A percentile compares a stretch with the other conserved stretches of the same genome.
These are phyloP conservation scores for Myzus persicae DNA, from an alignment of 1,140 invertebrate genomes.

Conservation along the genomic window DNA sequence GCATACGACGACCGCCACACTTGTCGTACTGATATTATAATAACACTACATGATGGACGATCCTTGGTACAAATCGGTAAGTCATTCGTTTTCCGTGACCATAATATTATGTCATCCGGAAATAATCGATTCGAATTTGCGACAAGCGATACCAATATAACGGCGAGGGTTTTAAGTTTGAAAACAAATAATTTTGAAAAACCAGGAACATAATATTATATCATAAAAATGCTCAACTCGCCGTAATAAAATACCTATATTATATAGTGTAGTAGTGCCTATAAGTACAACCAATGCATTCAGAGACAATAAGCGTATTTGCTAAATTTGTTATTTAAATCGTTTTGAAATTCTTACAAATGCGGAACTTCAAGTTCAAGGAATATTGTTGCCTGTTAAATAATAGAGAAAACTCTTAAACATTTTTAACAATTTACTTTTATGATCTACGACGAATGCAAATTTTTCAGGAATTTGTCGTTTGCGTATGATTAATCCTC, in stretches of 20 bases:
- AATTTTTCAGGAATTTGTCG: too few species aligned
- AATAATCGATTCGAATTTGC: not conserved
- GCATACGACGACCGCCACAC: not conserved
- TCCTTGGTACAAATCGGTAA: constrained; percentile 38
- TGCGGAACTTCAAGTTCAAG: not conserved
- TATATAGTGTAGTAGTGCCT: not conserved
- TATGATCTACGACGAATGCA: not conserved
- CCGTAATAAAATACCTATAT: not conserved
- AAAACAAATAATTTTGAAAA: not conserved
- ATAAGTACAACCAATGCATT: not conserved
- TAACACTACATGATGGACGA: not conserved
- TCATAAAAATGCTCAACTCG: not conserved
- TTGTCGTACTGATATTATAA: not conserved
- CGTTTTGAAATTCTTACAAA: not conserved
- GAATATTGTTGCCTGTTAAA: not conserved
- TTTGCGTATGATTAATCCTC: too few species aligned
- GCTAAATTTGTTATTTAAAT: constrained; percentile 13
- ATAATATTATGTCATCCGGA: not conserved
- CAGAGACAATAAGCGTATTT: not conserved
- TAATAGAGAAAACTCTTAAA: not conserved
- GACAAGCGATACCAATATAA: not conserved
- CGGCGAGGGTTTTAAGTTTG: not conserved
- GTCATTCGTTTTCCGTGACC: not conserved
- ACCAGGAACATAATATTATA: not conserved
- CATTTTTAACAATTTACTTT: not conserved